Evolutionary conservation across 2,113 vertebrate species (phyloP), one percentile per base, ranked within the genome.

Genomic region (Coregonus clupeaformis): DNA sequence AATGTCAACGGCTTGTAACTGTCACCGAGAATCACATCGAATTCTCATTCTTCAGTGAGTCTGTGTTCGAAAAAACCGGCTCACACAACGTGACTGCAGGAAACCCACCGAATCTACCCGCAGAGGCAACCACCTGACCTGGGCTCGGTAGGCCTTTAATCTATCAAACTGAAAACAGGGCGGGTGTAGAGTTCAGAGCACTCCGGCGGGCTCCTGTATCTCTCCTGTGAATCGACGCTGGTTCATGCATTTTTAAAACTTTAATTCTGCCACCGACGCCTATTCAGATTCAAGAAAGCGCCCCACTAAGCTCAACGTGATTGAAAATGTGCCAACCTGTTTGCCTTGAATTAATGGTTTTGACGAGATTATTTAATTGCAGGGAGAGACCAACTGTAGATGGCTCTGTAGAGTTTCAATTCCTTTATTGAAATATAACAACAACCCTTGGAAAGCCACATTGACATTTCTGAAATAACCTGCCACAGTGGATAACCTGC

Each of bases 331-430:
- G 16, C n/a, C n/a, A 60, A 60, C 24, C 57, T 22, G n/a, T 22
- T 60, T 22, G n/a, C 13, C 57, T 22, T 60, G n/a, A 60, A n/a
- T 11, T 24, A 6, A 22, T 22, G 18, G 18, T 60, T 60, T n/a
- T 60, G n/a, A 22, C 16, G 3, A n/a, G 12, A 14, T 9, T 0
- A 75, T 83, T 88, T 90, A 81, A 93, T 94, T 92, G 88, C 90
- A 82, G 80, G 9, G n/a, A n/a, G n/a, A 32, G 57, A n/a, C 91
- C 91, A 91, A 94, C 95, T 94, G 93, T 91, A 96, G 95, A 94
- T 96, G 95, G 94, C 95, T 93, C 95, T 95, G 93, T 95, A 92
- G 95, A 94, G 91, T 95, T 94, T 94, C 86, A 88, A 88, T 92
- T 64, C 73, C 69, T 69, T 77, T 49, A 49, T 4, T 12, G 47